Evolutionary conservation across 1,140 invertebrate species (phyloP).

Genomic region (Gryllus bimaculatus): DNA sequence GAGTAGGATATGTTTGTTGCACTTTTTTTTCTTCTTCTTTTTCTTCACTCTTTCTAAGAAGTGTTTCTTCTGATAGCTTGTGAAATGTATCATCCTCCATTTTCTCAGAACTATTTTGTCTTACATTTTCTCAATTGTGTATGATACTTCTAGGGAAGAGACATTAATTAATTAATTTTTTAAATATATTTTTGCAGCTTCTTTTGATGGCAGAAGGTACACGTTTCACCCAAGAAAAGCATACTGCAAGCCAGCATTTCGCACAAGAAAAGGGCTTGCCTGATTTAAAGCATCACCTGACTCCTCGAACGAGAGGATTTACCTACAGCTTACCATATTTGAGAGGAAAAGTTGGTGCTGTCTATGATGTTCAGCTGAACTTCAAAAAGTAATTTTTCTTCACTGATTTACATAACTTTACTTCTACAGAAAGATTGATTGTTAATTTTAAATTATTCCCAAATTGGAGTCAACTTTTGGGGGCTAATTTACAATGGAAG

Average conservation of each 20-base stretch:
- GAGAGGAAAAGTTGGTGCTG: constrained; percentile 64
- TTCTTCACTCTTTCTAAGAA: too few species aligned
- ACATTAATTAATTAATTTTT: background rate
- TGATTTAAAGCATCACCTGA: constrained; percentile 77
- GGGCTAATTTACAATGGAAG: too few species aligned
- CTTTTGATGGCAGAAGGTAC: constrained; percentile 92
- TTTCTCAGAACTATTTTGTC: background rate
- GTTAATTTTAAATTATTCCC: too few species aligned
- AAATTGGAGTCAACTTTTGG: too few species aligned
- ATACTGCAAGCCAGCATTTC: constrained; percentile 78
- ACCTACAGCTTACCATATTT: constrained; percentile 61
- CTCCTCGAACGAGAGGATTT: constrained; percentile 90
- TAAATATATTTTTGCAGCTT: constrained; percentile 46
- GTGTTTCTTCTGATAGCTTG: too few species aligned
- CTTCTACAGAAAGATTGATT: too few species aligned
- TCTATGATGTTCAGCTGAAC: constrained; percentile 76
- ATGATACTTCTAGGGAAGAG: background rate
- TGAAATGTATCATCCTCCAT: background rate
- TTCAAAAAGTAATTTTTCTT: constrained; percentile 49
- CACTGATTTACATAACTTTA: too few species aligned
- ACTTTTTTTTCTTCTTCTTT: too few species aligned
- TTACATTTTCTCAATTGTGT: background rate
- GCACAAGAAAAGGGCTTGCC: constrained; percentile 77
- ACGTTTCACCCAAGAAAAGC: constrained; percentile 78
- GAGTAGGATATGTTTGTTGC: too few species aligned